Evolutionary conservation across 2,797 vertebrate species (phyloP).

Genomic region (Pipistrellus pygmaeus): DNA sequence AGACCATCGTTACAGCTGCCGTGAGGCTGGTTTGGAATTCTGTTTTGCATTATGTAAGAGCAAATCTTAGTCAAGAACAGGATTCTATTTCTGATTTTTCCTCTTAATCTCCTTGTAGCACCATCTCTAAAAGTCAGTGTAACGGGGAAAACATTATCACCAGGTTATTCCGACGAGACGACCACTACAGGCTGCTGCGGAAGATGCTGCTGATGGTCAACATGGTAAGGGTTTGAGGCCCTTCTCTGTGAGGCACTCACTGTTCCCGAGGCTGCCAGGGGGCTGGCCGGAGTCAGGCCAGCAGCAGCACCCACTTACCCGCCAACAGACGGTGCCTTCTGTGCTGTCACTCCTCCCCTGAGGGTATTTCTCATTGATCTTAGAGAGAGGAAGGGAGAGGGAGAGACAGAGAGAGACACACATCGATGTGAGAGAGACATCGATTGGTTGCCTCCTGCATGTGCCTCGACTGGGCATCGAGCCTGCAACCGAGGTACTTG

Average conservation of each 20-base stretch:
- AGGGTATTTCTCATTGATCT: too few species aligned
- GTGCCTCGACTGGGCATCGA: too few species aligned
- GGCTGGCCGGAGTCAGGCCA: neutral
- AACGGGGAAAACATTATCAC: conserved; percentile 68
- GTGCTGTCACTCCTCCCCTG: too few species aligned
- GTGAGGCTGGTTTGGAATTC: neutral
- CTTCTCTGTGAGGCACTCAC: neutral
- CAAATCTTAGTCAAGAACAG: neutral
- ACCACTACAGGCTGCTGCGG: conserved; percentile 82
- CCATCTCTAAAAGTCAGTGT: neutral
- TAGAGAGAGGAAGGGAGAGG: too few species aligned
- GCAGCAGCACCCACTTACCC: neutral
- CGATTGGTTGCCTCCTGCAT: too few species aligned
- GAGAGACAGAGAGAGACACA: too few species aligned
- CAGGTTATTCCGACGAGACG: conserved; percentile 81
- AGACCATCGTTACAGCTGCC: accelerated
- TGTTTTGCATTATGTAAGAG: neutral
- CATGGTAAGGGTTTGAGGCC: conserved; percentile 76
- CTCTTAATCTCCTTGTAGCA: neutral
- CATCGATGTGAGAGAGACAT: too few species aligned
- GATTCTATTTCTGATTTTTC: neutral
- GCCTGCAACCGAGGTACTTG: too few species aligned
- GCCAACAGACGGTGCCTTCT: accelerated
- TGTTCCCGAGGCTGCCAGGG: neutral
- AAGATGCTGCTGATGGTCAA: conserved; percentile 82